Percentiles rank a stretch among this genome's conserved stretches.
These are phyloP conservation scores for Uria aalge DNA, from an alignment of 2,113 vertebrate genomes.

Conservation along the genomic window DNA sequence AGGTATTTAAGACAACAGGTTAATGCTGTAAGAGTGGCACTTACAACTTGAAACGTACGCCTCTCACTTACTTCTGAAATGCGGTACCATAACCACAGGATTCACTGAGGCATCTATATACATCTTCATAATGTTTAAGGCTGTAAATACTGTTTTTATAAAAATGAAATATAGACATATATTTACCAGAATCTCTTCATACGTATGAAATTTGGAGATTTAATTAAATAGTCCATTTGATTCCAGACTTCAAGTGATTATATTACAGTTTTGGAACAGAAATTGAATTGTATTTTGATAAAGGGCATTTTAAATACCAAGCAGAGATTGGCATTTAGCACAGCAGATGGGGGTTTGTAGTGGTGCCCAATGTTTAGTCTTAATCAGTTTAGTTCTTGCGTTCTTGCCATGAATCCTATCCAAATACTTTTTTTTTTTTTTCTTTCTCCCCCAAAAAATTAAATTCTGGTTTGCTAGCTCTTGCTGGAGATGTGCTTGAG, in stretches of 20 bases:
- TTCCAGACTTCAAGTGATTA: not conserved
- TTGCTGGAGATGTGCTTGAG: conserved; percentile 6
- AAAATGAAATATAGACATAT: not conserved
- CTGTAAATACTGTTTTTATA: not conserved
- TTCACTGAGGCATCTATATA: not conserved
- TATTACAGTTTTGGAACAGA: conserved; percentile 38
- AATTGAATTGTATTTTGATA: conserved; percentile 58
- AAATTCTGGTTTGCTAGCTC: not conserved
- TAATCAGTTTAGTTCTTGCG: conserved; percentile 56
- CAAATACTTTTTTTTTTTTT: not conserved
- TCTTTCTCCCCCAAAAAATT: accelerated
- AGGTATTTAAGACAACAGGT: not conserved
- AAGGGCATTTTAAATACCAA: conserved; percentile 63
- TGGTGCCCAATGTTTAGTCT: conserved; percentile 56
- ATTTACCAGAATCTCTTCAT: not conserved
- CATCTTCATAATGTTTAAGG: not conserved
- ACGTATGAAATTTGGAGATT: not conserved
- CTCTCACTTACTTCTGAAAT: not conserved
- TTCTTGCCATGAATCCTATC: conserved; percentile 25
- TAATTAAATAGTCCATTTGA: conserved; percentile 15
- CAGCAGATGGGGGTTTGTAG: conserved; percentile 54
- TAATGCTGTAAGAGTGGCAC: not conserved
- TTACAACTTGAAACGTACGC: not conserved
- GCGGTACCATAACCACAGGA: not conserved
- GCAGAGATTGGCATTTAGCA: conserved; percentile 56